Conservation (phyloP, 2,888 invertebrate genomes). For the Gordius sp. region DNA sequence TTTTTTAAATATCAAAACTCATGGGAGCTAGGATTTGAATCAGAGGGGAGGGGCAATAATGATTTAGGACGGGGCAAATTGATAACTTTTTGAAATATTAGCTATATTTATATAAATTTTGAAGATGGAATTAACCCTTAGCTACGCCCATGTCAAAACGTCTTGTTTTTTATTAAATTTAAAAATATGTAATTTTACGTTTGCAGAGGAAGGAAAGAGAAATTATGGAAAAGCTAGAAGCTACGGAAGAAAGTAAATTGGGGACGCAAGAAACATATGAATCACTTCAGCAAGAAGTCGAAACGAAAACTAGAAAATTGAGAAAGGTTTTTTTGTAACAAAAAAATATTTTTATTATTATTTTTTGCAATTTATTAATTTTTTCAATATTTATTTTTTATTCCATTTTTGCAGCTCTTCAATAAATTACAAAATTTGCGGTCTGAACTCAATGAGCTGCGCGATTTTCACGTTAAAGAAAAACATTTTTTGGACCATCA, state of each 20-base stretch:
- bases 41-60: too few relatives aligned
- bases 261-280: conserved; percentile 69
- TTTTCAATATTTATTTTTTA: too few relatives aligned
- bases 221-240: conserved; percentile 69
- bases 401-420: conserved; percentile 38
- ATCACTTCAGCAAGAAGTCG: conserved; percentile 77
- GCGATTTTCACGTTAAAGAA: conserved; percentile 65
- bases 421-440: conserved; percentile 47
- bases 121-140: too few relatives aligned
- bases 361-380: too few relatives aligned
- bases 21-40: too few relatives aligned
- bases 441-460: conserved; percentile 51
- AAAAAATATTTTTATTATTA: neutral
- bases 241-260: conserved; percentile 67
- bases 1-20: too few relatives aligned
- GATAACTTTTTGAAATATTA: too few relatives aligned
- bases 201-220: conserved; percentile 41
- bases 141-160: neutral
- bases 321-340: conserved; percentile 37
- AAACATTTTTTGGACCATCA: conserved; percentile 66
- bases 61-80: too few relatives aligned
- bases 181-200: conserved; percentile 16
- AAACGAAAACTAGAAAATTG: conserved; percentile 70
- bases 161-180: conserved; percentile 3
- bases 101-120: too few relatives aligned